Conservation (phyloP, 92 coral and sea anemone species). For the Virgularia gustaviana region DNA sequence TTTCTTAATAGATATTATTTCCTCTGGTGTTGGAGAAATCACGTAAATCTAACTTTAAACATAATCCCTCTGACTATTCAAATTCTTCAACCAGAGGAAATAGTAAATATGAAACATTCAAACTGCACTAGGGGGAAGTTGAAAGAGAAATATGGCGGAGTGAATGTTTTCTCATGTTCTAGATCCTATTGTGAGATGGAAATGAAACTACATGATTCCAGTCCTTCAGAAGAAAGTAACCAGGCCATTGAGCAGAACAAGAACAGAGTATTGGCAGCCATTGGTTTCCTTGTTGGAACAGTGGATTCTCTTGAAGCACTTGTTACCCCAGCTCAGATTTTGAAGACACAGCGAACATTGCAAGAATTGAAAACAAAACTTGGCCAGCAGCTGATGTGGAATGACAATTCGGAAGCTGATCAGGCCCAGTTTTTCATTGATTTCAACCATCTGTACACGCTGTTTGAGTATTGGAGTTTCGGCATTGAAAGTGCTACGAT, state of each 20-base stretch:
- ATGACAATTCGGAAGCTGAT: no score
- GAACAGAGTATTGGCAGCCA: slow-evolving; percentile 10
- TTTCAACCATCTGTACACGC: slow-evolving; percentile 61
- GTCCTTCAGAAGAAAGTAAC: not conserved
- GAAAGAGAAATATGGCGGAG: not conserved
- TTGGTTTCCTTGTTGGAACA: not conserved
- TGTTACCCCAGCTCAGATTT: slow-evolving; percentile 15
- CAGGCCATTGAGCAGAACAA: not conserved
- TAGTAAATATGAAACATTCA: no score
- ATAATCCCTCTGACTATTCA: no score
- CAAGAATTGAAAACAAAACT: slow-evolving; percentile 16
- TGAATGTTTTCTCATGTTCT: not conserved
- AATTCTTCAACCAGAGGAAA: no score
- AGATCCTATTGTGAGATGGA: slow-evolving; percentile 38
- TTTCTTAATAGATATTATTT: no score
- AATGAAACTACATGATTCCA: slow-evolving; percentile 10
- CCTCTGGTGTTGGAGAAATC: no score
- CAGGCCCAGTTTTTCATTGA: slow-evolving; percentile 52
- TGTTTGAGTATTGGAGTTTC: slow-evolving; percentile 74
- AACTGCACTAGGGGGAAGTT: no score
- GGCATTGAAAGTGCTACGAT: slow-evolving; percentile 66
- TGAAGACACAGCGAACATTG: slow-evolving; percentile 18
- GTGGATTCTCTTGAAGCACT: not conserved
- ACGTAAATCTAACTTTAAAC: no score
- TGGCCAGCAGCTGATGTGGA: no score